Evolutionary conservation across 92 coral and sea anemone genomes (phyloP), one percentile per base, ranked within the genome.

Genomic region (Paragorgia papillata): DNA sequence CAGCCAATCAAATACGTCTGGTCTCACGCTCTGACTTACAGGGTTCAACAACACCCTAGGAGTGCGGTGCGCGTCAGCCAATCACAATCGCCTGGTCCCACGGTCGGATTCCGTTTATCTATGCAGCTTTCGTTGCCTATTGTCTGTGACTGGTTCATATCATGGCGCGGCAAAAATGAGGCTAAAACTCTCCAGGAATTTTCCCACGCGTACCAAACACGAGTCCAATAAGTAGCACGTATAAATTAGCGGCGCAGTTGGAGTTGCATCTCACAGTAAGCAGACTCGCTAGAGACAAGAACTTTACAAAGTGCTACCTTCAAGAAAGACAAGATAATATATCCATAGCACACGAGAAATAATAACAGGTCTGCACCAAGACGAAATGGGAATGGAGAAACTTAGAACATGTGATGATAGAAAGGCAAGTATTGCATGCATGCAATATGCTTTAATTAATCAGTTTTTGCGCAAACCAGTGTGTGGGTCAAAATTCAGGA

Each of bases 21-120:
- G 78, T 71, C 78, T 71, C 78, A 71, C 78, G 78, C 78, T 71
- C 78, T 54, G 28, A 32, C 78, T 27, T n/a, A 53, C 78, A 53
- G 39, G 57, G 78, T 71, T 71, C 78, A 71, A 53, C 78, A n/a
- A 55, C 78, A n/a, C 78, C 63, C 62, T 21, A 41, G 37, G 78
- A 17, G 78, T 9, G n/a, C 41, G 13, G 59, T 28, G 43, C 69
- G 46, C 18, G 65, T 19, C 68, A 64, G 57, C 98, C 98, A 94
- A 94, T 91, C 82, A 74, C 58, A 48, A 74, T 34, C 65, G 54
- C 31, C 79, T 79, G 90, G 88, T 94, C 97, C 90, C 95, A 91
- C 98, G 95, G 92, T 77, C 67, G 73, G 84, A 54, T 54, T 79
- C 61, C 64, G 46, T 71, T 71, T 71, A 71, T 71, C 78, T 71